Percentiles rank a stretch among this genome's conserved stretches.
phyloP scores from a whole-genome alignment of 2,888 invertebrate species.

The Cristatella mucedo region DNA sequence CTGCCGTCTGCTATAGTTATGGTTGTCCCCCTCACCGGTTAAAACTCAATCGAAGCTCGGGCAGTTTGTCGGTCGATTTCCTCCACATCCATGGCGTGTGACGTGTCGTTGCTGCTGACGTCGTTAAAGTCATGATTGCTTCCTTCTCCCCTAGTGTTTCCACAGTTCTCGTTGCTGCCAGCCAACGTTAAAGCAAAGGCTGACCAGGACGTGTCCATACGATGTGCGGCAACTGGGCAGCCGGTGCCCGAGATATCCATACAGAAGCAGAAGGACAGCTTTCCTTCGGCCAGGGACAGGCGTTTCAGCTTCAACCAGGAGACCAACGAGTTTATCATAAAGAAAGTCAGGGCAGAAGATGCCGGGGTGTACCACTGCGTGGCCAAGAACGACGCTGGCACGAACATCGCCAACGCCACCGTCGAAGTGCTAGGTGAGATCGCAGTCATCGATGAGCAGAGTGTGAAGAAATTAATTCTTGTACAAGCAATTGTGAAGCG shows the following conservation, averaged over 20 bases:
- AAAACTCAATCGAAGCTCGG: no score
- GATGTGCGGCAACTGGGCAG: constrained; percentile 76
- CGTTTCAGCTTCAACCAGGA: constrained; percentile 78
- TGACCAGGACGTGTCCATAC: constrained; percentile 67
- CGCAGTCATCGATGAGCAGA: no score
- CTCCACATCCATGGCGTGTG: no score
- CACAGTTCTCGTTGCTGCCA: constrained; percentile 67
- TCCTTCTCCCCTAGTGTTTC: constrained; percentile 51
- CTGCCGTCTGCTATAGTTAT: no score
- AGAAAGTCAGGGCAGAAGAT: constrained; percentile 72
- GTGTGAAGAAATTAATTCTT: no score
- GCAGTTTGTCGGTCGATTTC: no score
- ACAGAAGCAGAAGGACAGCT: constrained; percentile 44
- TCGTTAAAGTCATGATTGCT: constrained; percentile 6
- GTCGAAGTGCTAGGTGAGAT: constrained; percentile 51
- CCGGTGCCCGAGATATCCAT: constrained; percentile 50
- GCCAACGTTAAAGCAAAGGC: constrained; percentile 70
- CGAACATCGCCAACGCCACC: constrained; percentile 67
- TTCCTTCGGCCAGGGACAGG: constrained; percentile 81
- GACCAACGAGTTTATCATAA: constrained; percentile 78
- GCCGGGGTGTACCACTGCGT: constrained; percentile 84
- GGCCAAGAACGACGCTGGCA: constrained; percentile 74
- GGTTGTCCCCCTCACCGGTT: no score
- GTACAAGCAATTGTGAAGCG: no score
- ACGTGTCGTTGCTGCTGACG: no score